A percentile compares a stretch with the other conserved stretches of the same genome.
Evolutionary conservation across 2,797 vertebrate species (phyloP).

Genomic region (Gallinago stenura): DNA sequence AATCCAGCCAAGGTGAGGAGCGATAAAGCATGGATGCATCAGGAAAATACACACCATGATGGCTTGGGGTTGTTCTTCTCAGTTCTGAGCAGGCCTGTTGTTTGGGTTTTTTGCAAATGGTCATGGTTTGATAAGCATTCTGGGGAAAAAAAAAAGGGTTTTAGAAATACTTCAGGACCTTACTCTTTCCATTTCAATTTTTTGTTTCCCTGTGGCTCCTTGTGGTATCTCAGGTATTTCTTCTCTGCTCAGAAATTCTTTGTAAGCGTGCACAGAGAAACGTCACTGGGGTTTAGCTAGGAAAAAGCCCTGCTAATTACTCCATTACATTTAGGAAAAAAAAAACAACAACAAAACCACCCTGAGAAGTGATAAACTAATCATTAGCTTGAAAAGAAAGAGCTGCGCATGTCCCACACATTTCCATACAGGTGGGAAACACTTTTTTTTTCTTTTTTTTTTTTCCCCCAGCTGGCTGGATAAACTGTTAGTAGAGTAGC

Average conservation of each 20-base stretch:
- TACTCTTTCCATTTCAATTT: not conserved
- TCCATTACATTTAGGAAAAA: not conserved
- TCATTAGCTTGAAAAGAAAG: not conserved
- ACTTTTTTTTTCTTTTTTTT: not conserved
- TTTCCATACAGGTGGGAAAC: conserved; percentile 34
- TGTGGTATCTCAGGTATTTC: not conserved
- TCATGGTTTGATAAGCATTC: not conserved
- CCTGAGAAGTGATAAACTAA: not conserved
- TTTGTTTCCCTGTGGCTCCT: not conserved
- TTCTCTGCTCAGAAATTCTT: not conserved
- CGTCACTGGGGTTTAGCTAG: not conserved
- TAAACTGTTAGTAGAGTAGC: not conserved
- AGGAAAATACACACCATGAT: rapidly evolving
- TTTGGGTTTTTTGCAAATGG: not conserved
- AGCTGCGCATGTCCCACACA: not conserved
- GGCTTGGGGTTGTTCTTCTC: not conserved
- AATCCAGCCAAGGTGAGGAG: not conserved
- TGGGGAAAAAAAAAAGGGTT: rapidly evolving
- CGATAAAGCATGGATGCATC: not conserved
- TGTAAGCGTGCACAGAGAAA: not conserved
- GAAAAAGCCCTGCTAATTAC: not conserved
- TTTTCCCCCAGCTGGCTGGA: not conserved
- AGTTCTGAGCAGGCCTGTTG: not conserved
- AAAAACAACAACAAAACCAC: no score
- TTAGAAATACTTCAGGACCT: not conserved